Evolutionary conservation across 2,797 vertebrate genomes (phyloP).

Genomic region (Spinibarbus caldwelli): DNA sequence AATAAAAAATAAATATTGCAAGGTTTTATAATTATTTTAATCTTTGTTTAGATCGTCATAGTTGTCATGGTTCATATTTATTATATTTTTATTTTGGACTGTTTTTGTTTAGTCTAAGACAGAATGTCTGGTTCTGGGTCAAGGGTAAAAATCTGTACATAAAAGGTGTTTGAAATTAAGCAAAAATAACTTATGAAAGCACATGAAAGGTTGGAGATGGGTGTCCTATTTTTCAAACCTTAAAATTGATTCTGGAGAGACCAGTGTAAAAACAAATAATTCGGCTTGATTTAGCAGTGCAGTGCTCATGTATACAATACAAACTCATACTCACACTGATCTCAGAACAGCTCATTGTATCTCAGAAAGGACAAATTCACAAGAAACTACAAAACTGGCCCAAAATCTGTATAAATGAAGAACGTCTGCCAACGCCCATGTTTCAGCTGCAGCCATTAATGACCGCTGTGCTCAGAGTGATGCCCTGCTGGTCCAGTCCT

Average conservation of each 20-base stretch:
- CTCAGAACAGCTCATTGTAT: background rate
- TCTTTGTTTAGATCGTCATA: too few species aligned
- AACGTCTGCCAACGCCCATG: conserved; percentile 28
- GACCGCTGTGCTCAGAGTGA: conserved; percentile 40
- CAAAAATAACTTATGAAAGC: background rate
- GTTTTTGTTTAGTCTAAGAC: too few species aligned
- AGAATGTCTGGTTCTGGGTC: background rate
- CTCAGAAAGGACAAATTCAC: background rate
- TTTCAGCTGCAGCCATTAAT: conserved; percentile 49
- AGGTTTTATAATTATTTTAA: background rate
- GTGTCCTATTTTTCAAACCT: background rate
- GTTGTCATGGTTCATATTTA: too few species aligned
- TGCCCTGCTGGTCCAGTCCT: conserved; percentile 53
- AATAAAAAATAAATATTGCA: background rate
- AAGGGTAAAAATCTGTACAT: too few species aligned
- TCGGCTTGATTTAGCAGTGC: background rate
- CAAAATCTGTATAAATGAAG: conserved; percentile 40
- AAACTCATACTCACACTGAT: background rate
- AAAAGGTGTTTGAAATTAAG: too few species aligned
- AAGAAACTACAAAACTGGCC: conserved; percentile 30
- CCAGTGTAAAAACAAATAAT: background rate
- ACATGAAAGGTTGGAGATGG: background rate
- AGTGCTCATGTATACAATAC: background rate
- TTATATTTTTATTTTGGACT: too few species aligned
- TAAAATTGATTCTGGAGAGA: background rate